Base-by-base conservation (phyloP, 1,140 invertebrate species). In the Pseudomyrmex pallidus region DNA sequence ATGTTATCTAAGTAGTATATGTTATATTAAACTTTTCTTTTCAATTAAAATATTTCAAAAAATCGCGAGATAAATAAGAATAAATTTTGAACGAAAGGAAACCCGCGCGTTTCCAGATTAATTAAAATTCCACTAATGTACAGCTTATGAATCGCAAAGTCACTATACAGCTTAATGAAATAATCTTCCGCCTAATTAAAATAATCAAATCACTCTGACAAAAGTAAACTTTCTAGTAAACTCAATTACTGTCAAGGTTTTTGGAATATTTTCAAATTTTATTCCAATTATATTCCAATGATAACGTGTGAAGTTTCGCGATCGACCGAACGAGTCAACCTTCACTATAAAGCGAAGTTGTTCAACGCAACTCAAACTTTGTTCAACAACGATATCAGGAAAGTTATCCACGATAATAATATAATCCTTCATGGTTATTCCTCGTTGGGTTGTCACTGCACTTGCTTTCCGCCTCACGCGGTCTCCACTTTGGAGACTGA, bases 361-460 rank as follows among this genome's bases (percentile, higher is more conserved):
- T 64, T 22, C 59, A 50, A 64, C 22, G 57, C 59, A 64, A 10
- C 35, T 46, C 70, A 52, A 35, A 15, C 59, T 22, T 50, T 2
- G 9, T 59, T 64, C 22, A 20, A 52, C 12, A 20, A 9, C 15
- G 44, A 70, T 35, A 70, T 20, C 54, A 8, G 61, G 48, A 35
- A n/a, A 17, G 15, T 57, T 12, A 8, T 46, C 35, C 76, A 70
- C 54, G 67, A 50, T 20, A 78, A 46, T 57, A 57, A 78, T 57
- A 52, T n/a, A 63, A 5, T 64, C 20, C 22, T 54, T 61, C 82
- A 61, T 22, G 52, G 73, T 56, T 74, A 87, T 70, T 86, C 85
- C 68, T 76, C 57, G 25, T 80, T 80, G 62, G 52, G 46, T 84
- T 1, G 62, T 85, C 87, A 63, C 87, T 77, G 85, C 86, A 73